phyloP scores from a whole-genome alignment of 2,113 vertebrate species.

The Sinosuthora webbiana region DNA sequence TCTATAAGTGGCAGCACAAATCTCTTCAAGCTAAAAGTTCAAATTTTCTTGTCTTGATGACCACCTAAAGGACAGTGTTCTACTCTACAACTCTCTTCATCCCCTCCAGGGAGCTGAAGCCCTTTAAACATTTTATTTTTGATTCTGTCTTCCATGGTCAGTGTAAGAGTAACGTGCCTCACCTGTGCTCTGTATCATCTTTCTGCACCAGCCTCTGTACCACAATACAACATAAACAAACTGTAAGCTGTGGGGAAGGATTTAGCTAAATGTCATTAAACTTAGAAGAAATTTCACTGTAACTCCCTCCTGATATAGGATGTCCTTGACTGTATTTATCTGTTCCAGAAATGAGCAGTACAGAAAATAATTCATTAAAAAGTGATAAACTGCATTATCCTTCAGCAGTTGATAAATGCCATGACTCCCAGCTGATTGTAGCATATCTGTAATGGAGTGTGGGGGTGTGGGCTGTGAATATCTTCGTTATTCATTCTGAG shows the following conservation, averaged over 20 bases:
- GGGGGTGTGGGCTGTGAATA: neutral
- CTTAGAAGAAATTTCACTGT: neutral
- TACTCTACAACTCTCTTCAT: neutral
- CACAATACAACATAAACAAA: neutral
- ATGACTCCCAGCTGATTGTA: constrained; percentile 44
- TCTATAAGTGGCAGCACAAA: neutral
- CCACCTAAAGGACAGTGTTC: neutral
- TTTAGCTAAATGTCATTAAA: neutral
- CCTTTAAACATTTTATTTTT: neutral
- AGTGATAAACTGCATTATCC: constrained; percentile 51
- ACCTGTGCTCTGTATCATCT: neutral
- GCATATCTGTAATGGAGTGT: constrained; percentile 21
- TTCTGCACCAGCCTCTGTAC: neutral
- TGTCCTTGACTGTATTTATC: constrained; percentile 48
- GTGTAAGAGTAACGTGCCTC: neutral
- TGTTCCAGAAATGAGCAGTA: constrained; percentile 27
- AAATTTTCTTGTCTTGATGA: neutral
- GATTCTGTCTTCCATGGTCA: neutral
- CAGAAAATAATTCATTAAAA: constrained; percentile 60
- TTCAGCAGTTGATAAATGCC: constrained; percentile 50
- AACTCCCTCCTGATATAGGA: neutral
- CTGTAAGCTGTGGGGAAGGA: neutral
- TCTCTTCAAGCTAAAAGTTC: neutral
- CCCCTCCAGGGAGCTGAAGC: neutral
- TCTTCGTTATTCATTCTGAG: neutral